Evolutionary conservation across 2,797 vertebrate species (phyloP), one percentile per base, ranked within the genome.

Genomic region (Bradypodion ventrale): DNA sequence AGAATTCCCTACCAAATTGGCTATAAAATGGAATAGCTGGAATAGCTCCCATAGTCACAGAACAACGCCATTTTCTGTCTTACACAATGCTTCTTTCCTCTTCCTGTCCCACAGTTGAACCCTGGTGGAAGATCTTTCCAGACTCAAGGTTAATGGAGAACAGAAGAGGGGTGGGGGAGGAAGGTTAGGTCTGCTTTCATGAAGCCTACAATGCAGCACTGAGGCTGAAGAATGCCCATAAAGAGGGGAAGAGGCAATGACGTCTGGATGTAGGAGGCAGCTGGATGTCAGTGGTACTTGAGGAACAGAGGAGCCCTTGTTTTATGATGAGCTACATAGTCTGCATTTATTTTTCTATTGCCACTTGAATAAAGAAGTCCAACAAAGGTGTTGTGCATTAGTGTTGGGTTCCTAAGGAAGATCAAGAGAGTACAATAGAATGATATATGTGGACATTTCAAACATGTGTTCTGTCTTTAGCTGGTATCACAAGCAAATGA

Each of bases 91-190:
- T 74, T 49, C 80, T 68, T 44, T 25, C n/a, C 40, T n/a, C 35
- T 78, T 78, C 76, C 29, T 40, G 27, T 29, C 35, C 13, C 46
- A 42, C 49, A 35, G 77, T 27, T 74, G 83, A 74, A 78, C 46
- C 60, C 44, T n/a, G 76, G 44, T 56, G 19, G 35, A 52, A 32
- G 32, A 85, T 27, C 23, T 65, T 60, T 25, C 70, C n/a, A 46
- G 65, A 72, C 63, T 78, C 62, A 78, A 56, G 35, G 8, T 85
- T 79, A 40, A n/a, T 42, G 35, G 42, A 79, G 77, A 52, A 73
- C 27, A 85, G 35, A 72, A 79, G n/a, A 15, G 10, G 60, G 25
- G 29, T 2, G 46, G 46, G 13, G 46, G 46, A 49, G 42, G 10
- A 37, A 19, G 40, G 7, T 52, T 32, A 60, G 66, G 42, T 42